Evolutionary conservation across 1,140 invertebrate genomes (phyloP), one percentile per base, ranked within the genome.

Genomic region (Calosoma granatense): DNA sequence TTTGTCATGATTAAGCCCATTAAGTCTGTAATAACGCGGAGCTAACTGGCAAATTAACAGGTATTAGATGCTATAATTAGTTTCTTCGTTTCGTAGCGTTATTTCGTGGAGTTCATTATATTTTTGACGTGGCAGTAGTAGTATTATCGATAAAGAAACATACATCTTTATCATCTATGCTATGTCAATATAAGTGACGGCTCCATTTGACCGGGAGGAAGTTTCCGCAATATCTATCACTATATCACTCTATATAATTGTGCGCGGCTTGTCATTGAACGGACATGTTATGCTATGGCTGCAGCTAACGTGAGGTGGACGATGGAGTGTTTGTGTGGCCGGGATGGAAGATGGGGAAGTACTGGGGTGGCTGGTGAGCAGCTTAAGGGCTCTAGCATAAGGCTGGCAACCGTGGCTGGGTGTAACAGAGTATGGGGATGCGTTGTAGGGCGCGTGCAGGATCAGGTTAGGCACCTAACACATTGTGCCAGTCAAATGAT

Each of bases 171-270:
- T 47, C 41, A 47, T 12, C 9, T 47, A 12, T 3, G 6, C 6
- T 36, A 47, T 47, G 41, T 47, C 41, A 47, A 47, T 47, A 12
- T 47, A 12, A 11, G 3, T 12, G 41, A 47, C 41, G 41, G 9
- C 6, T 47, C 17, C 15, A 47, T 47, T 47, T 17, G 9, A 12
- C 17, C 41, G 15, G 41, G 9, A 47, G 41, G 6, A 4, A 47
- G 9, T 47, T 47, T 47, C 41, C 17, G 17, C 41, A 47, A 47
- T 17, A 17, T 17, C 41, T 6, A 17, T 47, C 41, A 47, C 41
- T 47, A 47, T 47, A 47, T 47, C 41, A 17, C 41, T 47, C 17
- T 47, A 47, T 47, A 47, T 47, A 47, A 47, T 47, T 47, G 41
- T 17, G 41, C 17, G 6, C 41, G 15, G 15, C 15, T 3, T 47